A percentile compares a stretch with the other conserved stretches of the same genome.
Evolutionary conservation across 2,888 invertebrate species (phyloP).

Genomic region (Machimus atricapillus): DNA sequence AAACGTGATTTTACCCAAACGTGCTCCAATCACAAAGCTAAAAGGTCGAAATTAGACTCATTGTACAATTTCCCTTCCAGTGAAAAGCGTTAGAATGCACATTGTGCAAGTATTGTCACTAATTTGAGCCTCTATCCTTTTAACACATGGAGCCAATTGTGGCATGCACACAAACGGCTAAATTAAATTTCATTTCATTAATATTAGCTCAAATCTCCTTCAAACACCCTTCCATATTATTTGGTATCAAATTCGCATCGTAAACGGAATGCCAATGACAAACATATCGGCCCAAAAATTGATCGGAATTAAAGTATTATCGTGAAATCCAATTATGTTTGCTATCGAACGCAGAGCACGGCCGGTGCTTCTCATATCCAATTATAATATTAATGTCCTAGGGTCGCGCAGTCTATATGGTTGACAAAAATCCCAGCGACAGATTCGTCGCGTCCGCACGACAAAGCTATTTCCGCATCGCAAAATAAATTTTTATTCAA

Average conservation of each 20-base stretch:
- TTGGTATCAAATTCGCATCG: background rate
- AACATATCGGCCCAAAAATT: slow-evolving; percentile 11
- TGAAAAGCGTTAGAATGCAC: background rate
- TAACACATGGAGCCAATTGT: background rate
- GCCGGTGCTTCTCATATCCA: slow-evolving; percentile 16
- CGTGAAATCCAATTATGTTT: slow-evolving; percentile 21
- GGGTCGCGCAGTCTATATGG: background rate
- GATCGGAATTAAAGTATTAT: slow-evolving; percentile 27
- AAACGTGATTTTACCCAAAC: background rate
- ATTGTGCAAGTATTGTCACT: background rate
- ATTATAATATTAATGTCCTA: slow-evolving; percentile 30
- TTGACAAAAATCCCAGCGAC: background rate
- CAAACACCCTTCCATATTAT: background rate
- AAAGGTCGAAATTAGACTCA: background rate
- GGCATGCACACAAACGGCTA: background rate
- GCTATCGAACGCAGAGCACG: slow-evolving; percentile 12
- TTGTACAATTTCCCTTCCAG: background rate
- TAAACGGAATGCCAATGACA: slow-evolving; percentile 3
- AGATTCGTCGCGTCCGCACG: background rate
- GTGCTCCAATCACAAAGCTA: background rate
- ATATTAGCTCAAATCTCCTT: slow-evolving; percentile 2
- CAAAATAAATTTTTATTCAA: slow-evolving; percentile 5
- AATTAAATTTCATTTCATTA: slow-evolving; percentile 14
- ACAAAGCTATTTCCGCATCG: background rate
- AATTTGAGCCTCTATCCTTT: background rate